Base-by-base conservation (phyloP, 2,888 invertebrate genomes). In the Patella caerulea region DNA sequence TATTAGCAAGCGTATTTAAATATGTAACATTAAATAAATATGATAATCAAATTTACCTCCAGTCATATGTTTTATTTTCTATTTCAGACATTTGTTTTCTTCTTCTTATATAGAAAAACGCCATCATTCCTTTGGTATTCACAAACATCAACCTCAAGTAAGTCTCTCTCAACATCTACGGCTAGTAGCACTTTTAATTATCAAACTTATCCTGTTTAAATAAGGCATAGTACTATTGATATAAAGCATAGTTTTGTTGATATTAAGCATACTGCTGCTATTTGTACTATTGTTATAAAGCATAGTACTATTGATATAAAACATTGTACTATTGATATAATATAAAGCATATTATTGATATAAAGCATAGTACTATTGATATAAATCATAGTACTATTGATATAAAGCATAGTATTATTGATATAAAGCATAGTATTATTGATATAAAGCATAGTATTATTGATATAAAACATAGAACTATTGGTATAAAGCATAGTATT, bases 81-180 rank as follows among this genome's bases (percentile, higher is more conserved):
- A 15, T 85, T 85, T 55, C 85, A 88, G 88, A 79, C 77, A 85
- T 74, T 81, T 88, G 45, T 87, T 88, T 79, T 79, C 87, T 70
- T 83, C 83, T 55, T 78, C 85, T 29, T 88, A 86, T 76, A 75
- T 87, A 72, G 85, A 86, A 78, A 88, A 87, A 75, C 81, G 81
- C 34, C 82, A 79, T 65, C 83, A 83, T 77, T 78, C 80, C 72
- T 75, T 78, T 70, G 83, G 81, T 75, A 78, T 74, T 71, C 75
- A 73, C 73, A 71, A 82, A 75, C 72, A 78, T n/a, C 81, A 78
- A 74, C 84, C 84, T 14, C 55, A 74, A 52, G 52, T 29, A 75
- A 75, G 56, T 72, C 78, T 77, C 55, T 80, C 80, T 77, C 81
- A 82, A 74, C 74, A 81, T 83, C 56, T 74, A 11, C 56, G 1